Evolutionary conservation across 2,888 invertebrate species (phyloP), one percentile per base, ranked within the genome.

Genomic region (Embidobia sp.): DNA sequence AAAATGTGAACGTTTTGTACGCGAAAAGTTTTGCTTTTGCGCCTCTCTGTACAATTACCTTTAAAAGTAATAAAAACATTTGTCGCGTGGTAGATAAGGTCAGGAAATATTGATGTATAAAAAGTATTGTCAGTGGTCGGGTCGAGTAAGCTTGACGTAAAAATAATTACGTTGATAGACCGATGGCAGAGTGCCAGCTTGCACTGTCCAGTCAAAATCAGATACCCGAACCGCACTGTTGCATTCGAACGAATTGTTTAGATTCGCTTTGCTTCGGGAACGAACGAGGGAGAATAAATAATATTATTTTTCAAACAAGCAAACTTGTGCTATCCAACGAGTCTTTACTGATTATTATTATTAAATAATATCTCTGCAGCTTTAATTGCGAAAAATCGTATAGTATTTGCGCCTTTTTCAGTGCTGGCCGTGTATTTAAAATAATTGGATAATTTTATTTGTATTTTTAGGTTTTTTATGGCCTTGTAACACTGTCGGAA

Each of bases 101-200:
- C 46, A n/a, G 22, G 26, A 61, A 53, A 72, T 75, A 78, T 76
- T 57, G 44, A 76, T 61, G 73, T 48, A 59, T 49, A 57, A 55
- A 59, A 69, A 61, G 48, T 15, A 51, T 51, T 53, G 70, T 53
- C 64, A 46, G 33, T 64, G 70, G 29, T 51, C 11, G 69, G 67
- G 49, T 63, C 31, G 67, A 33, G 35, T 26, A 46, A 55, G 69
- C 19, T 74, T 61, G 79, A 81, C 79, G 81, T 80, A 83, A 81
- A 84, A 86, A 86, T 87, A 87, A 87, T 87, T 86, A 85, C 82
- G 80, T 75, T 84, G 85, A 85, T 86, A 84, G 84, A 82, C 73
- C 75, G 69, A 73, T 86, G 86, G 87, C 86, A 40, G 8, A 16
- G n/a, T 72, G 86, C 86, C 86, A 86, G 74, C 15, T 46, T 44